Conservation (phyloP, 2,888 invertebrate genomes). For the Choreutis nemorana region DNA sequence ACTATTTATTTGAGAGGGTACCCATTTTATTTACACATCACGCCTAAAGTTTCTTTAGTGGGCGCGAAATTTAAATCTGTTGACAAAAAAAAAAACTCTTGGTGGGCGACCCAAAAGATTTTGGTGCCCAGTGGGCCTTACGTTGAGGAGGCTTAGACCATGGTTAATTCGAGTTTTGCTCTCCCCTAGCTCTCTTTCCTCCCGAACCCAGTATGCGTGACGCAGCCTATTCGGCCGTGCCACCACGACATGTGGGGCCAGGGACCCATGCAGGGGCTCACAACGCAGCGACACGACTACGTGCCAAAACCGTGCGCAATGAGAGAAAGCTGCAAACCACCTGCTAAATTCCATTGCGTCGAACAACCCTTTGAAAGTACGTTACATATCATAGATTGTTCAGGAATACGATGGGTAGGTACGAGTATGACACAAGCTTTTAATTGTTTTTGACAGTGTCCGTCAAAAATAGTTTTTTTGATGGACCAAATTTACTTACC, state of each 20-base stretch:
- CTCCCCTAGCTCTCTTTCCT: constrained; percentile 58
- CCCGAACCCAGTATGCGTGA: constrained; percentile 60
- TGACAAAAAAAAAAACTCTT: no score
- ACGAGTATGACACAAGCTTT: no score
- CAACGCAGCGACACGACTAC: constrained; percentile 78
- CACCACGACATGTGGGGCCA: constrained; percentile 70
- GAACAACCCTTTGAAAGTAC: constrained; percentile 47
- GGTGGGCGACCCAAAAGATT: no score
- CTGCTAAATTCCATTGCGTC: constrained; percentile 28
- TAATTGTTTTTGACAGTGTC: no score
- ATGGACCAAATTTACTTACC: no score
- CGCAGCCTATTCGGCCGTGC: constrained; percentile 68
- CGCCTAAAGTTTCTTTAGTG: no score
- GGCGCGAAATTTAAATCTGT: no score
- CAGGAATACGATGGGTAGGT: no score
- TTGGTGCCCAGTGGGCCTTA: neutral
- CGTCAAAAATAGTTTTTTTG: no score
- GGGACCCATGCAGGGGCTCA: constrained; percentile 75
- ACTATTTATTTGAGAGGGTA: neutral
- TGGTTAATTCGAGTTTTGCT: neutral
- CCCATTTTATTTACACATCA: neutral
- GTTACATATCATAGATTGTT: no score
- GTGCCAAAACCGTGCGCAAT: constrained; percentile 66
- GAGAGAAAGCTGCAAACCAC: constrained; percentile 34
- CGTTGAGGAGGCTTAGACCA: no score